These are phyloP conservation scores for Sciaenops ocellatus DNA, from an alignment of 2,797 vertebrate species.

Conservation along the genomic window DNA sequence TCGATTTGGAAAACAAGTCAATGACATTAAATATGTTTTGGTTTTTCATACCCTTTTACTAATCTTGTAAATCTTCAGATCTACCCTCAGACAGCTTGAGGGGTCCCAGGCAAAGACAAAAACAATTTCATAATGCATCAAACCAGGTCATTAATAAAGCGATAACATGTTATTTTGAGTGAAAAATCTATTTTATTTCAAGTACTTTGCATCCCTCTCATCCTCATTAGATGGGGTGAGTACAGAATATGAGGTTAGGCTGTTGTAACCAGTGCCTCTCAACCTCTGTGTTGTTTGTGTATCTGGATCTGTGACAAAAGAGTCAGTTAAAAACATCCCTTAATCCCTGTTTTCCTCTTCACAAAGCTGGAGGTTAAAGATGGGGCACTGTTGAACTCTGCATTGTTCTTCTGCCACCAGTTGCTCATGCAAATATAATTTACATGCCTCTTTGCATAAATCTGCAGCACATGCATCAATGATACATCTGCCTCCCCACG, in stretches of 20 bases:
- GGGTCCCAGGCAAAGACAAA: background rate
- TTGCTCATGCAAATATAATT: conserved; percentile 62
- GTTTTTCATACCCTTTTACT: no score
- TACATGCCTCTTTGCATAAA: conserved; percentile 65
- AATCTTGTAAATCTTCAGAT: background rate
- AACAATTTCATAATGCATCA: background rate
- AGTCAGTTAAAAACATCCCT: background rate
- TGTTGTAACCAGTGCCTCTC: background rate
- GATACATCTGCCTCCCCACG: conserved; percentile 42
- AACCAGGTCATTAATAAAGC: background rate
- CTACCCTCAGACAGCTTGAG: background rate
- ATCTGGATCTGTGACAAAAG: background rate
- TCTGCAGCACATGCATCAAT: conserved; percentile 43
- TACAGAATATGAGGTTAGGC: background rate
- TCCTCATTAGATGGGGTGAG: background rate
- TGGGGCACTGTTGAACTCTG: background rate
- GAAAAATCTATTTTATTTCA: background rate
- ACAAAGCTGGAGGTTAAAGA: background rate
- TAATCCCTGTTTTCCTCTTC: background rate
- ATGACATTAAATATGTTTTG: no score
- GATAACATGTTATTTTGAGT: background rate
- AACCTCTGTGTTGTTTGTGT: background rate
- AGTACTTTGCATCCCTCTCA: background rate
- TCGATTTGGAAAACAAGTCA: no score
- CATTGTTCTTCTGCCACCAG: conserved; percentile 43